Percentiles rank a stretch among this genome's conserved stretches.
These are phyloP conservation scores for Charaxes varanes DNA, from an alignment of 1,140 invertebrate species.

Conservation along the genomic window DNA sequence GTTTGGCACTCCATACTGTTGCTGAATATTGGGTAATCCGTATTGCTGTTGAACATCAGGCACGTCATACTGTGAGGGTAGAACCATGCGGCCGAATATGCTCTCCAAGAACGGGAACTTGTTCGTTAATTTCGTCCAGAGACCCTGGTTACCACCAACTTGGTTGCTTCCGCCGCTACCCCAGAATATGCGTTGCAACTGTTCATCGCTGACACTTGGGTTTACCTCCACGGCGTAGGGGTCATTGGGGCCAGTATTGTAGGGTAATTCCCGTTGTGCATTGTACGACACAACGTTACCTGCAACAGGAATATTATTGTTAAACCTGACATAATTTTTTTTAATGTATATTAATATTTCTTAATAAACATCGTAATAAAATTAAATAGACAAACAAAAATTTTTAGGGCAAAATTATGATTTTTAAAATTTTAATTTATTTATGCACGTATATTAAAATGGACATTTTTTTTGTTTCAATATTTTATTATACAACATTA, in stretches of 20 bases:
- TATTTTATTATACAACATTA: no score
- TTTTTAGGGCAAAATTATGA: no score
- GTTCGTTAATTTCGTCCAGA: constrained; percentile 55
- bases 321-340: no score
- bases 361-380: no score
- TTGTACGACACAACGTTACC: constrained; percentile 46
- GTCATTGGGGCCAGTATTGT: constrained; percentile 44
- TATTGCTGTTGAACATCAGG: constrained; percentile 28
- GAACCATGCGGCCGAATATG: constrained; percentile 58
- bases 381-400: no score
- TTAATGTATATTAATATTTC: no score
- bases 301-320: constrained; percentile 36
- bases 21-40: constrained; percentile 18
- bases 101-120: constrained; percentile 57
- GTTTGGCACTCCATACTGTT: constrained; percentile 36
- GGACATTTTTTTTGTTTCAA: no score
- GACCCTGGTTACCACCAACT: constrained; percentile 56
- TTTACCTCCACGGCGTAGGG: constrained; percentile 35
- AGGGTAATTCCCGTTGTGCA: constrained; percentile 42
- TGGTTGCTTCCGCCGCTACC: constrained; percentile 52
- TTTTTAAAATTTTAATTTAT: no score
- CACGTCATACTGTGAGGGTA: constrained; percentile 39
- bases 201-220: constrained; percentile 36
- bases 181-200: constrained; percentile 56
- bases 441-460: no score